Conservation (phyloP, 2,888 invertebrate species). For the Apantesis nais region DNA sequence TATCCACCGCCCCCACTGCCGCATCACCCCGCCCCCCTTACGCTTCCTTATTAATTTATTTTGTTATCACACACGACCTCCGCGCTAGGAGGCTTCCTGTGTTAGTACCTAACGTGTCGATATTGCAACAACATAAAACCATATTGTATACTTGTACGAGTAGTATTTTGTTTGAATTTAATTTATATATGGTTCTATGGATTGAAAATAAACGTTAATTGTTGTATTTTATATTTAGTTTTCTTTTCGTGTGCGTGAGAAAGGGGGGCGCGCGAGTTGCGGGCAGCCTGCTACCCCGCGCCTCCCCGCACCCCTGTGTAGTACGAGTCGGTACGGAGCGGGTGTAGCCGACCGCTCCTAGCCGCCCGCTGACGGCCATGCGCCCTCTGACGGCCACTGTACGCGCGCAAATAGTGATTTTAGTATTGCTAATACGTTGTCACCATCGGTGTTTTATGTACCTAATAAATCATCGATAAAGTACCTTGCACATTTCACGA, state of each 20-base stretch:
- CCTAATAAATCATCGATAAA: slow-evolving; percentile 71
- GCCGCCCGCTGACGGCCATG: neutral
- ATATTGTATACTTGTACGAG: slow-evolving; percentile 75
- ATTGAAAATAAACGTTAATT: slow-evolving; percentile 84
- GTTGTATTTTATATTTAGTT: slow-evolving; percentile 78
- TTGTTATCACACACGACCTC: slow-evolving; percentile 42
- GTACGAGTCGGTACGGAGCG: slow-evolving; percentile 8
- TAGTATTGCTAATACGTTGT: slow-evolving; percentile 60
- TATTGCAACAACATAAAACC: slow-evolving; percentile 76
- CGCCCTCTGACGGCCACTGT: slow-evolving; percentile 10
- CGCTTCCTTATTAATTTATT: slow-evolving; percentile 55
- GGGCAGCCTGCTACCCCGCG: too few relatives aligned
- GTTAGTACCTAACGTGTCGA: slow-evolving; percentile 35
- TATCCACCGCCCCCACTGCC: slow-evolving; percentile 48
- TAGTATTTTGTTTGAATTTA: slow-evolving; percentile 80
- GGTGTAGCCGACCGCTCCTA: neutral
- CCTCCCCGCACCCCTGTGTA: slow-evolving; percentile 36
- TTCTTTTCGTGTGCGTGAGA: slow-evolving; percentile 55
- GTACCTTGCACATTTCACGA: slow-evolving; percentile 71
- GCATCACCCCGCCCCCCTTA: slow-evolving; percentile 48
- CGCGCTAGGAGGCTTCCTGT: slow-evolving; percentile 35
- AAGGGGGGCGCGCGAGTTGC: slow-evolving; percentile 2
- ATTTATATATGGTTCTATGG: slow-evolving; percentile 83
- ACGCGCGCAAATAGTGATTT: slow-evolving; percentile 53
- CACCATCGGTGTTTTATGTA: slow-evolving; percentile 72